Conservation (phyloP, 2,888 invertebrate species). For the Drosophila lacicola region DNA sequence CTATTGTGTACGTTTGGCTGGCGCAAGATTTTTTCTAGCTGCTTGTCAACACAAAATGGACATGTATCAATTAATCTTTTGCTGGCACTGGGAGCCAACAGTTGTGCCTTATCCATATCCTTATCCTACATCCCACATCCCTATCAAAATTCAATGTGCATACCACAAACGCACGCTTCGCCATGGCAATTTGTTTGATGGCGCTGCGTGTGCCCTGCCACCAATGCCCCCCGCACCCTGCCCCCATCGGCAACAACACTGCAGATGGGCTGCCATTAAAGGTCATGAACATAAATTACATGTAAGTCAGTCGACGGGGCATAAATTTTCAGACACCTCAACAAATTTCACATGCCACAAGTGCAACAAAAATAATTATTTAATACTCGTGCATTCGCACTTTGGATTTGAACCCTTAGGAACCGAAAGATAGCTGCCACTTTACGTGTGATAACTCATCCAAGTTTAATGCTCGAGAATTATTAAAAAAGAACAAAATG, state of each 20-base stretch:
- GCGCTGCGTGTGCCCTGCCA: slow-evolving; percentile 49
- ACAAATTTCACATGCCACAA: slow-evolving; percentile 50
- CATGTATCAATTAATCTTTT: slow-evolving; percentile 81
- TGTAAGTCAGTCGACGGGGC: slow-evolving; percentile 35
- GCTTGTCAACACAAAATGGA: slow-evolving; percentile 81
- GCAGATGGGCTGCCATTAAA: slow-evolving; percentile 66
- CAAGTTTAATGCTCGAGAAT: slow-evolving; percentile 68
- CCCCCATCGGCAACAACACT: background rate
- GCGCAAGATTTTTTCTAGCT: slow-evolving; percentile 66
- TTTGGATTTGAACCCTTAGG: slow-evolving; percentile 6
- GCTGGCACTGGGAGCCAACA: slow-evolving; percentile 39
- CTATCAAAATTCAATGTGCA: slow-evolving; percentile 80
- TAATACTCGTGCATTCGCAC: slow-evolving; percentile 32
- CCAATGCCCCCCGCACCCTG: background rate
- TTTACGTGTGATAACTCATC: slow-evolving; percentile 72
- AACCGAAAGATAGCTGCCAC: slow-evolving; percentile 16
- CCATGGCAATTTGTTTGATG: slow-evolving; percentile 78
- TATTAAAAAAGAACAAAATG: slow-evolving; percentile 53
- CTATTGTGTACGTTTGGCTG: slow-evolving; percentile 42
- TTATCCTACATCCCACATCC: slow-evolving; percentile 47
- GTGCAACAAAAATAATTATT: slow-evolving; percentile 71
- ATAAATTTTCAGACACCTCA: slow-evolving; percentile 58
- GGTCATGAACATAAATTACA: slow-evolving; percentile 78
- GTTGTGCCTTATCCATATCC: slow-evolving; percentile 41
- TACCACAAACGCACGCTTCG: slow-evolving; percentile 64